These are phyloP conservation scores for Microctenopoma stevenorrisi DNA, from an alignment of 2,797 vertebrate species.

Conservation along the genomic window DNA sequence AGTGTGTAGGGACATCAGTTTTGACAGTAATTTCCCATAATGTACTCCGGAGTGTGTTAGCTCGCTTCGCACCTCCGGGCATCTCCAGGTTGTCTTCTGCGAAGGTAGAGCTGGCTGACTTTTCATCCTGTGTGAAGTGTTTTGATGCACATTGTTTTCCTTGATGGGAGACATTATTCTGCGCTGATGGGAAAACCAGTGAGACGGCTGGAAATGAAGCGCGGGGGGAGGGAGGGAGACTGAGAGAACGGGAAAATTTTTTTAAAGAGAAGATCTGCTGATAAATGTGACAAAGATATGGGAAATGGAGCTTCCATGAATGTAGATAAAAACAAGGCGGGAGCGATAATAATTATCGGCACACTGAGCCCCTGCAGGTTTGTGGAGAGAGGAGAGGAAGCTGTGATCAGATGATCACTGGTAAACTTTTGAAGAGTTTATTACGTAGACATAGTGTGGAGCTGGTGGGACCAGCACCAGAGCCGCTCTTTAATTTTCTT, in stretches of 20 bases:
- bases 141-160: slow-evolving; percentile 59
- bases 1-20: slow-evolving; percentile 24
- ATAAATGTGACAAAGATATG: slow-evolving; percentile 26
- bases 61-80: slow-evolving; percentile 14
- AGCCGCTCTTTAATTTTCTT: not conserved
- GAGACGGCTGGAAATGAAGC: slow-evolving; percentile 43
- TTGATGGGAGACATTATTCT: slow-evolving; percentile 62
- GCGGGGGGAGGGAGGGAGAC: not conserved
- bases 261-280: slow-evolving; percentile 11
- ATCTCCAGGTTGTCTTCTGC: slow-evolving; percentile 11
- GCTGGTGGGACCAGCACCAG: not conserved
- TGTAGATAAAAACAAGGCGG: slow-evolving; percentile 25
- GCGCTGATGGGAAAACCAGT: slow-evolving; percentile 36
- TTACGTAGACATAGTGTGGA: slow-evolving; percentile 2
- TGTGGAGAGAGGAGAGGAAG: not conserved
- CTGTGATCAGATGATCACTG: slow-evolving; percentile 2
- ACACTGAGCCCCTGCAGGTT: not conserved
- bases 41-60: slow-evolving; percentile 21
- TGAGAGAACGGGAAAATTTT: no score
- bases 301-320: slow-evolving; percentile 26
- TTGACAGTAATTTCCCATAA: slow-evolving; percentile 44
- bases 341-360: slow-evolving; percentile 27
- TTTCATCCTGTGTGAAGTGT: slow-evolving; percentile 34
- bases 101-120: slow-evolving; percentile 30
- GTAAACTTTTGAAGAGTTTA: slow-evolving; percentile 17